Conservation (phyloP, 2,113 vertebrate genomes). For the Hippolais icterina region DNA sequence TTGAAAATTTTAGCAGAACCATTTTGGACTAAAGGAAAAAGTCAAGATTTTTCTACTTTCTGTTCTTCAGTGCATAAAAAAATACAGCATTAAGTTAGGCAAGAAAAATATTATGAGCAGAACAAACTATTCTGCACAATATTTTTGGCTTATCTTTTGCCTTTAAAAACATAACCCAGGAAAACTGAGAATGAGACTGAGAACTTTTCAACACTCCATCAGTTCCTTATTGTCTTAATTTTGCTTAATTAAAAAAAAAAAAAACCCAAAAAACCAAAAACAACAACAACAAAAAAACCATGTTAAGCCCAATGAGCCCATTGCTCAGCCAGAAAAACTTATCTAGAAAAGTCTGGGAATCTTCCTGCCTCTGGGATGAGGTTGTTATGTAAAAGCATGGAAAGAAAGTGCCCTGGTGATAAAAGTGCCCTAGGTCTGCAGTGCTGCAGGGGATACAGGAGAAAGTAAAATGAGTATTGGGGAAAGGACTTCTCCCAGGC, state of each 20-base stretch:
- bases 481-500: background rate
- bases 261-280: too few species aligned
- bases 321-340: slow-evolving; percentile 60
- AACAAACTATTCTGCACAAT: background rate
- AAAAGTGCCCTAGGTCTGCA: slow-evolving; percentile 54
- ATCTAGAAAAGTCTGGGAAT: slow-evolving; percentile 64
- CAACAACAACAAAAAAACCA: too few species aligned
- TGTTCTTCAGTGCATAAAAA: background rate
- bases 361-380: slow-evolving; percentile 57
- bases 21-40: background rate
- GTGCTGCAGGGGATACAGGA: slow-evolving; percentile 32
- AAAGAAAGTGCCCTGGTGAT: slow-evolving; percentile 46
- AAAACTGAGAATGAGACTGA: background rate
- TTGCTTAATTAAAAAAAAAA: background rate
- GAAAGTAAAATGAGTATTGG: background rate
- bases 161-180: background rate
- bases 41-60: background rate
- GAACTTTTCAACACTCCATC: background rate
- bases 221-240: background rate
- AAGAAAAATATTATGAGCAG: background rate
- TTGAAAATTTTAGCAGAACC: background rate
- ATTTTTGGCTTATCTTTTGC: background rate
- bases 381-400: slow-evolving; percentile 61
- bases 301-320: background rate
- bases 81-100: background rate